These are phyloP conservation scores for Blera fallax DNA, from an alignment of 2,888 invertebrate species.

Conservation along the genomic window DNA sequence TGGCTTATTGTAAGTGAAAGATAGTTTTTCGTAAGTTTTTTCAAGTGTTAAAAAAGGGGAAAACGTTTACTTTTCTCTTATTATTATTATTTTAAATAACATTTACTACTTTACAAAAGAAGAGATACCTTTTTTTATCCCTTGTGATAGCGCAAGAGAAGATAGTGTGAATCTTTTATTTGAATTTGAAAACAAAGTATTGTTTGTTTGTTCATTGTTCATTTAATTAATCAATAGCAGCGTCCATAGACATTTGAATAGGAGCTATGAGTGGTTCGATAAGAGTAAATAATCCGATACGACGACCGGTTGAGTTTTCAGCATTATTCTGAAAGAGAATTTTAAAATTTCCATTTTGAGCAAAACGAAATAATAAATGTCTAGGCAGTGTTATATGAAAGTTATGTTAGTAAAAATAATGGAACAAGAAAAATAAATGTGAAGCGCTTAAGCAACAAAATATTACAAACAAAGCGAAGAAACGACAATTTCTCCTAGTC, in stretches of 20 bases:
- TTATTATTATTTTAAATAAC: not conserved
- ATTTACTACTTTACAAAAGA: slow-evolving; percentile 18
- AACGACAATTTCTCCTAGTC: not conserved
- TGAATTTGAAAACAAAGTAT: not conserved
- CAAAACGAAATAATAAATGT: slow-evolving; percentile 38
- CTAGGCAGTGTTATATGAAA: slow-evolving; percentile 58
- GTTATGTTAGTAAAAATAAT: slow-evolving; percentile 46
- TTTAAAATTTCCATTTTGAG: slow-evolving; percentile 61
- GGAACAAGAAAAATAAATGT: slow-evolving; percentile 31
- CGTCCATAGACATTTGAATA: slow-evolving; percentile 73
- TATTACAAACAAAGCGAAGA: not conserved
- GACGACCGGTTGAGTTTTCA: slow-evolving; percentile 68
- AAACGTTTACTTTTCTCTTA: not conserved
- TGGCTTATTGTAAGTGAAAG: slow-evolving; percentile 28
- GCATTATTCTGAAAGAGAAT: slow-evolving; percentile 73
- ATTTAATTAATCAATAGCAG: slow-evolving; percentile 57
- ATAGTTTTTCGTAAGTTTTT: slow-evolving; percentile 18
- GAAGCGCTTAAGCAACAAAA: slow-evolving; percentile 41
- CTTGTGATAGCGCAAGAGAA: slow-evolving; percentile 16
- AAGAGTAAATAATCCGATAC: slow-evolving; percentile 76
- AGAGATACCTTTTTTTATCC: slow-evolving; percentile 23
- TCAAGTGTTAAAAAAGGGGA: slow-evolving; percentile 7
- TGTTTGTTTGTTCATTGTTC: not conserved
- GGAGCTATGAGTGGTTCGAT: slow-evolving; percentile 76
- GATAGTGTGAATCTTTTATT: not conserved